Evolutionary conservation across 2,888 invertebrate species (phyloP), one percentile per base, ranked within the genome.

Genomic region (Rotaria socialis): DNA sequence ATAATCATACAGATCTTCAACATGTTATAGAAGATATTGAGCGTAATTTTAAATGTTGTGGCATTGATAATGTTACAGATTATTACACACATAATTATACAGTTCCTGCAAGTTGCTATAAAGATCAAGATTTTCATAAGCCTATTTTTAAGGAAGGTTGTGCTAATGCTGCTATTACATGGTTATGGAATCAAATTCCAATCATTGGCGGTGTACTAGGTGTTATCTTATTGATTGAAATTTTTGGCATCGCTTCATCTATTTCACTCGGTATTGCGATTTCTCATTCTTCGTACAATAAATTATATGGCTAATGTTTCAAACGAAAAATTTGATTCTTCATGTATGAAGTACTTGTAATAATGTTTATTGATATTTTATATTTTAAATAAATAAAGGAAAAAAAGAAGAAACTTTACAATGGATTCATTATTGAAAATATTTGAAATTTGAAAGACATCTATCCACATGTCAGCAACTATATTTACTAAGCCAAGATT

Each of bases 141-240:
- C 47, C 80, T 14, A 43, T 47, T n/a, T n/a, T 47, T 8, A n/a
- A n/a, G 47, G 7, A 43, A 43, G 80, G 80, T 24, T 80, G 80
- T 47, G 80, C 80, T 24, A 7, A 43, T 14, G n/a, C 43, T 19
- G n/a, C 24, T 80, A 35, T 80, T 8, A 4, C 24, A 5, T 80
- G 43, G 43, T 47, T 80, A 11, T n/a, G n/a, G 47, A 4, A 47
- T 80, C 43, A 80, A 80, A 2, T 47, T 47, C 80, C 80, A 47
- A 47, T 80, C 10, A n/a, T 80, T 11, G 80, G 24, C 11, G 10
- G 47, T 47, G n/a, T 80, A 0, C 24, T 80, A 6, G 47, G 43
- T 80, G 5, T 24, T 47, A 47, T 80, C 47, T 47, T 80, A 43
- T n/a, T 80, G 5, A 80, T 80, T 43, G 80, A 80, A 80, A 80